Base-by-base conservation (phyloP, 2,113 vertebrate species). In the Psephotus haematonotus region DNA sequence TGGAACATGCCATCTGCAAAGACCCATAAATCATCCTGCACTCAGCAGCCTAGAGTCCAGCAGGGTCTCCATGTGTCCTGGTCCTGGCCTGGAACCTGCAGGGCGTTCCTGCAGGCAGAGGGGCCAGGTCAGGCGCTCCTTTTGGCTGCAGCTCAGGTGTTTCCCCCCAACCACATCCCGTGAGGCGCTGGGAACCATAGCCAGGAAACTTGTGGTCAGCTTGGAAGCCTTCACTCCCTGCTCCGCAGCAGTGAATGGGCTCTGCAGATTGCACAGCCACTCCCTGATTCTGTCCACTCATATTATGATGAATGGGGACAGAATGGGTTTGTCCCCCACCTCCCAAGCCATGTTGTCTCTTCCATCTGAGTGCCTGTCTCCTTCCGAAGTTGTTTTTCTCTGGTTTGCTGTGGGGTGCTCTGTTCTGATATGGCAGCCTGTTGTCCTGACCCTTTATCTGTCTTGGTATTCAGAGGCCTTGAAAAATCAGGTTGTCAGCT, bases 1-100 rank as follows among this genome's bases (percentile, higher is more conserved):
- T 94, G 93, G 90, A 82, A 43, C 50, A 37, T 87, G 86, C 70
- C 83, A 41, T 70, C 69, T 88, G 91, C 92, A 93, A 46, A 70
- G 91, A 13, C 12, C 78, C 89, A 88, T 59, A 41, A 74, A 90
- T 95, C 95, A 75, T 87, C 74, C 81, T 60, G 53, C 50, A 6
- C 22, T 37, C 39, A 7, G 77, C 96, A 94, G 86, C 23, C 90
- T 86, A 85, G 55, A 83, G 88, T 37, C 93, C 94, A 41, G 95
- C 91, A 46, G 85, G 86, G 82, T 78, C 68, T 88, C 50, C 43
- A 2, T 28, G 83, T 44, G 75, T 62, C 81, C 92, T 16, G 3
- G 84, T 84, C 77, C 74, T 79, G 1, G 39, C 64, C 75, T 75
- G 90, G 68, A 71, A 16, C 84, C 91, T 79, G 91, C 87, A 50